Base-by-base conservation (phyloP, 2,888 invertebrate genomes). In the Lucinisca nassula region DNA sequence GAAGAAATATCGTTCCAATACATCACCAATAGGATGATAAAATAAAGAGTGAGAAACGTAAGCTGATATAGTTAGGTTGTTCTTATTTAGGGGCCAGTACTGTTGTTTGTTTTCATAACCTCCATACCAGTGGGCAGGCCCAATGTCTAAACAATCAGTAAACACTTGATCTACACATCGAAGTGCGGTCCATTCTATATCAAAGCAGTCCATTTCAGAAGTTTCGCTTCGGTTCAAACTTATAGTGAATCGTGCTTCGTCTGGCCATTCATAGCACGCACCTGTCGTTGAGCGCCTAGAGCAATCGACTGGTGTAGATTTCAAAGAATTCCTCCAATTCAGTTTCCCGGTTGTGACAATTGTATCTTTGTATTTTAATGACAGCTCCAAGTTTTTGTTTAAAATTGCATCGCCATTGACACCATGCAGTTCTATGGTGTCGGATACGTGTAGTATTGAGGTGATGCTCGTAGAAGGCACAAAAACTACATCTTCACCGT, bases 81-180 rank as follows among this genome's bases (percentile, higher is more conserved):
- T 93, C 21, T 85, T 82, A 24, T 98, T 98, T 14, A 99, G 96
- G 0, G 98, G 98, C 98, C 99, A 99, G 0, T 98, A 97, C 93
- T 98, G 97, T 92, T 98, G 98, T 55, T 90, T 97, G 40, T 98
- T 98, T 91, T 98, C 98, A 0, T 98, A 98, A 0, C 98, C 98
- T 0, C 99, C 99, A 94, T 98, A 98, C 98, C 98, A 98, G 93
- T 97, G 97, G 4, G 93, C 86, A 8, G 85, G 70, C 12, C 83
- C 79, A 21, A 94, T 80, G 40, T 90, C 84, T 79, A 90, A 91
- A 82, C 95, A 95, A 82, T 94, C 93, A 32, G 88, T 87, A 4
- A 94, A 72, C 0, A 89, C 87, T 58, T 94, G 93, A 30, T 76
- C 82, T 2, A 85, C 85, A 77, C 93, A 93, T 14, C 45, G 55